Percentiles rank a stretch among this genome's conserved stretches.
phyloP scores from a whole-genome alignment of 2,113 vertebrate genomes.

The Bambusicola thoracicus region DNA sequence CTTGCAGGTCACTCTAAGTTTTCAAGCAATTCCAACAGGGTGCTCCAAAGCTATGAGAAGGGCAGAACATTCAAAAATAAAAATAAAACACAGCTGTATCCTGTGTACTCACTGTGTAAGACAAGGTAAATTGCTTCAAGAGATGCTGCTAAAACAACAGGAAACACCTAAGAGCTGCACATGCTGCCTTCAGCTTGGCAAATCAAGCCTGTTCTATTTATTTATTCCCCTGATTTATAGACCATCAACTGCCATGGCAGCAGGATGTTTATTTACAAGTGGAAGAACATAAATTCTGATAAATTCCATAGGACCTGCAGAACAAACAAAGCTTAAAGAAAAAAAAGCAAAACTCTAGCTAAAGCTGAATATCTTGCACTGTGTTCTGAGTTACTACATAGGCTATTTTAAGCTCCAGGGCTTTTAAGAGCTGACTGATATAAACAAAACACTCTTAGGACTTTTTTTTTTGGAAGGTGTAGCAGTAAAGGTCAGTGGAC shows the following conservation, averaged over 20 bases:
- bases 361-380: neutral
- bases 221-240: conserved; percentile 52
- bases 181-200: neutral
- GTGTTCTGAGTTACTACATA: neutral
- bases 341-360: neutral
- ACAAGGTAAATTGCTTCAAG: neutral
- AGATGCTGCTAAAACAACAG: neutral
- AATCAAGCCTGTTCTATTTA: conserved; percentile 13
- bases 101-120: neutral
- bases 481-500: neutral
- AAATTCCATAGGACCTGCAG: conserved; percentile 31
- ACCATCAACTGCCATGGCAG: neutral
- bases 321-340: conserved; percentile 34
- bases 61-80: neutral
- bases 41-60: neutral
- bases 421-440: conserved; percentile 10
- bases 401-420: neutral
- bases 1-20: neutral
- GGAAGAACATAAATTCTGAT: conserved; percentile 45
- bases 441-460: neutral
- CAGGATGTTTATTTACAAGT: conserved; percentile 26
- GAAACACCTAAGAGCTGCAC: neutral
- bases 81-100: neutral
- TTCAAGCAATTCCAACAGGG: neutral
- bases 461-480: neutral